A percentile compares a stretch with the other conserved stretches of the same genome.
These are phyloP conservation scores for Otocyon megalotis DNA, from an alignment of 2,113 vertebrate genomes.

Conservation along the genomic window DNA sequence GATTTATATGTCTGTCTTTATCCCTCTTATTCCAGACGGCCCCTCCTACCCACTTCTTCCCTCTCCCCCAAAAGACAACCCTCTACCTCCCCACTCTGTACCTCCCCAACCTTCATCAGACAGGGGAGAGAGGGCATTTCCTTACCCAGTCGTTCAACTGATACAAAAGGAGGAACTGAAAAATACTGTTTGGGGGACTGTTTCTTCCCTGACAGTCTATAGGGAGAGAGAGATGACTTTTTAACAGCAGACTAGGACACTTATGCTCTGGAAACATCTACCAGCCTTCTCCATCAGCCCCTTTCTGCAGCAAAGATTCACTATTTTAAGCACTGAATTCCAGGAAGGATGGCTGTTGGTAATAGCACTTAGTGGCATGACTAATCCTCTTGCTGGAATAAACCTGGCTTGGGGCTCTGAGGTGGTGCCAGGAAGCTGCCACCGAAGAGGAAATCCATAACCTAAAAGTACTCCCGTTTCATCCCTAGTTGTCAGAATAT, in stretches of 20 bases:
- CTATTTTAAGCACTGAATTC: constrained; percentile 42
- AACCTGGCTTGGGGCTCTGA: constrained; percentile 30
- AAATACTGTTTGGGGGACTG: neutral
- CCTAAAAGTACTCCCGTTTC: neutral
- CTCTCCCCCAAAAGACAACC: neutral
- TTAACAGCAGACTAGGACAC: neutral
- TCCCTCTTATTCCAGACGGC: constrained; percentile 14
- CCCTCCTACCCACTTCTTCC: constrained; percentile 31
- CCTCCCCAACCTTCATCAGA: constrained; percentile 72
- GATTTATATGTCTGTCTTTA: constrained; percentile 46
- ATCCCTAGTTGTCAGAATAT: neutral
- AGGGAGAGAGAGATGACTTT: neutral
- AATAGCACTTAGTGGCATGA: neutral
- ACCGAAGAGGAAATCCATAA: neutral
- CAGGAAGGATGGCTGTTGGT: constrained; percentile 24
- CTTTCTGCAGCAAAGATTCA: constrained; percentile 53
- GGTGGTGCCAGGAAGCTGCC: constrained; percentile 34
- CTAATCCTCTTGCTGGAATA: constrained; percentile 30
- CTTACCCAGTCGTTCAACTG: neutral
- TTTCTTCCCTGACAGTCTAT: neutral
- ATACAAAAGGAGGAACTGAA: constrained; percentile 13
- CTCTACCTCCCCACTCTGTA: constrained; percentile 69
- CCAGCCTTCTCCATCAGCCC: neutral
- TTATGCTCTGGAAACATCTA: constrained; percentile 20
- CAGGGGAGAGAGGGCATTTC: constrained; percentile 18